phyloP scores from a whole-genome alignment of 2,888 invertebrate species.

The Eupithecia centaureata region DNA sequence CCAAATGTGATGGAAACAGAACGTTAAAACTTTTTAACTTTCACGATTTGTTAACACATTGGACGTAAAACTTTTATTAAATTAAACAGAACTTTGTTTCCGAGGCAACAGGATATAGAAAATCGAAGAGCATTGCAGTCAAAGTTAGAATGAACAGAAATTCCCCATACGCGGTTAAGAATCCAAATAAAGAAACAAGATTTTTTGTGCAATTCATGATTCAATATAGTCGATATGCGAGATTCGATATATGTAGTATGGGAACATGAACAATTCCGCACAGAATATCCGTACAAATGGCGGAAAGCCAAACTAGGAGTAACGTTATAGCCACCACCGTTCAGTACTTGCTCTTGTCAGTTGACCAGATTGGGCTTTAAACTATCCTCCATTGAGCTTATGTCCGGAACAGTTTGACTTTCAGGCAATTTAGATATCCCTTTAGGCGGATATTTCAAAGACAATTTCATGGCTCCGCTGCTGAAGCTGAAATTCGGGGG shows the following conservation, averaged over 20 bases:
- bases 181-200: not conserved
- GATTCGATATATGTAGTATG: not conserved
- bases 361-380: constrained; percentile 52
- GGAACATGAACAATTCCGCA: constrained; percentile 36
- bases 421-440: constrained; percentile 34
- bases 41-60: too few relatives aligned
- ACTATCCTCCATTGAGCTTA: constrained; percentile 39
- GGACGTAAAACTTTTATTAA: too few relatives aligned
- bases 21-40: too few relatives aligned
- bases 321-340: constrained; percentile 42
- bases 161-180: not conserved
- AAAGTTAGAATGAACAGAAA: not conserved
- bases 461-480: constrained; percentile 12
- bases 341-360: constrained; percentile 51
- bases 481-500: not conserved
- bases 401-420: constrained; percentile 11
- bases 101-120: not conserved
- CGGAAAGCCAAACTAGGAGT: constrained; percentile 53
- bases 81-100: constrained; percentile 2
- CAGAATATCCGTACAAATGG: constrained; percentile 50
- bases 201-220: not conserved
- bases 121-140: not conserved
- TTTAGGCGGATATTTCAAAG: constrained; percentile 3
- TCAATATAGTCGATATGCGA: not conserved
- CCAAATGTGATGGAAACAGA: constrained; percentile 3